phyloP scores from a whole-genome alignment of 2,888 invertebrate genomes.

The Rhyacophila evoluta region DNA sequence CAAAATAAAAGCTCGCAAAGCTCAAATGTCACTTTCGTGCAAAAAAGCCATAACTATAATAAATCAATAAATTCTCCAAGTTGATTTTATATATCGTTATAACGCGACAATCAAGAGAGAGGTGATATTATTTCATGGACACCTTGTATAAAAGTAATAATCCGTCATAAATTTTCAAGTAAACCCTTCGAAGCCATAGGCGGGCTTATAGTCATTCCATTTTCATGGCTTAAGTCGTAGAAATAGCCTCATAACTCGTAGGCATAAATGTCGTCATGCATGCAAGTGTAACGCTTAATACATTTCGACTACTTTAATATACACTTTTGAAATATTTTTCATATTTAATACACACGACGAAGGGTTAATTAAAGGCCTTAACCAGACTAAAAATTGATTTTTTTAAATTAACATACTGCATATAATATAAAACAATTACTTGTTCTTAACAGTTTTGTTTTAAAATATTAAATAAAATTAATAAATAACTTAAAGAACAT shows the following conservation, averaged over 20 bases:
- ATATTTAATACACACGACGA: neutral
- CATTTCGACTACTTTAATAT: neutral
- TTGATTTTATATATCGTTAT: neutral
- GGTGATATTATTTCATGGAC: slow-evolving; percentile 11
- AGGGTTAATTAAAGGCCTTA: neutral
- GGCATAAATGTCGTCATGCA: slow-evolving; percentile 22
- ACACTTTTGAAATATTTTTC: neutral
- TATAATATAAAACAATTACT: too few species aligned
- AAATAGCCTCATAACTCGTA: slow-evolving; percentile 18
- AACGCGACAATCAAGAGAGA: neutral
- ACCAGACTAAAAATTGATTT: neutral
- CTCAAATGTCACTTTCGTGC: too few species aligned
- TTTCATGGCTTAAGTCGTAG: slow-evolving; percentile 24
- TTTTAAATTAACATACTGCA: too few species aligned
- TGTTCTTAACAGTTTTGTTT: too few species aligned
- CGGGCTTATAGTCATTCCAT: slow-evolving; percentile 24
- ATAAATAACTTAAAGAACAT: too few species aligned
- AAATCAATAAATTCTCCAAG: neutral
- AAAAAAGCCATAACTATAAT: too few species aligned
- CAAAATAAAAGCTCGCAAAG: too few species aligned
- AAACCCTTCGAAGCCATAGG: slow-evolving; percentile 22
- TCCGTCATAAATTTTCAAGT: slow-evolving; percentile 20
- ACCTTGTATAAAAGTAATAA: slow-evolving; percentile 16
- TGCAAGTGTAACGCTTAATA: slow-evolving; percentile 13
- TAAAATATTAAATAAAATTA: too few species aligned